Conservation (phyloP, 2,797 vertebrate species). For the Eleutherodactylus coqui region DNA sequence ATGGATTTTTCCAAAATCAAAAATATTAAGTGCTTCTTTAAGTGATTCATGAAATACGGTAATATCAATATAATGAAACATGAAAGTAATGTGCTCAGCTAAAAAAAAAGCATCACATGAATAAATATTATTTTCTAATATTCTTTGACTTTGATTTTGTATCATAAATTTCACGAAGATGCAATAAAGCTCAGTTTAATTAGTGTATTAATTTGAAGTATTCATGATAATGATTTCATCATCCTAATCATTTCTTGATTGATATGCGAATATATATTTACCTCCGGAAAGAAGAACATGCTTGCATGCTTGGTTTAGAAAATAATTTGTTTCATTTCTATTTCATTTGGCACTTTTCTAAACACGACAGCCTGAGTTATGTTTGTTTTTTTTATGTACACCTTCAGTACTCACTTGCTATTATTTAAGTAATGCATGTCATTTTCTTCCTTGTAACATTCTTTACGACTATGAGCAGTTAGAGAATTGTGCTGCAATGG, state of each 20-base stretch:
- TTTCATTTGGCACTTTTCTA: conserved; percentile 21
- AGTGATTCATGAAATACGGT: background rate
- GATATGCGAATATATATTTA: conserved; percentile 39
- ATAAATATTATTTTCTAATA: background rate
- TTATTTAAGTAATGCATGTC: conserved; percentile 50
- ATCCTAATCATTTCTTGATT: conserved; percentile 25
- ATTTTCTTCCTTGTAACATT: conserved; percentile 39
- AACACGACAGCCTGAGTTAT: conserved; percentile 53
- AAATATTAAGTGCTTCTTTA: too few relatives aligned
- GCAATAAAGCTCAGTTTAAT: conserved; percentile 11
- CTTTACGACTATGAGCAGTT: conserved; percentile 57
- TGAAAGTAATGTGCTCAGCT: background rate
- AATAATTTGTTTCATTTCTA: conserved; percentile 39
- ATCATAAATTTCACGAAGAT: background rate
- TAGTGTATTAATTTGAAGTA: conserved; percentile 17
- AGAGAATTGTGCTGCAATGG: conserved; percentile 38
- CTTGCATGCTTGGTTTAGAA: conserved; percentile 7
- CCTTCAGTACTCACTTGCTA: background rate
- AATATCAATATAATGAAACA: background rate
- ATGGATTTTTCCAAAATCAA: too few relatives aligned
- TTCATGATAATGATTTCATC: conserved; percentile 18
- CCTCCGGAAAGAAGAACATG: background rate
- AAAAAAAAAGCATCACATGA: background rate
- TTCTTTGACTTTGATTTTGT: background rate
- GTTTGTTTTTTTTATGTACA: conserved; percentile 33